Evolutionary conservation across 2,797 vertebrate species (phyloP), one percentile per base, ranked within the genome.

Genomic region (Epinephelus malabaricus): DNA sequence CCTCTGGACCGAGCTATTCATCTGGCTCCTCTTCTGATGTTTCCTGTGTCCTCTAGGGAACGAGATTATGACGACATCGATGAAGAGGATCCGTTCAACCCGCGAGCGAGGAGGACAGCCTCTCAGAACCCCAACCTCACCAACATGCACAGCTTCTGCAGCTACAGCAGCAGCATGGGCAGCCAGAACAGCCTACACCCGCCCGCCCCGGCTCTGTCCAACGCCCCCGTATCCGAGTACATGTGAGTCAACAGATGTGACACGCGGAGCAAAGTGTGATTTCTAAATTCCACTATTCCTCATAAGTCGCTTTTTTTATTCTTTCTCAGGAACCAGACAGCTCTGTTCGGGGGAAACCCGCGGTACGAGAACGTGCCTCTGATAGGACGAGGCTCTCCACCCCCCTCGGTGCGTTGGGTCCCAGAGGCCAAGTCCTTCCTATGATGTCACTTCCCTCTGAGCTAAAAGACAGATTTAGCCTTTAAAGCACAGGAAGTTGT

Each of bases 301-400:
- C 70, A 43, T 75, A 5, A 84, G 3, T 2, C 14, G 1, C n/a
- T 17, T 67, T 4, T 78, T 7, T 63, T 34, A 0, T 18, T 70
- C 47, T 46, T 45, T 69, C 70, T 0, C 93, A 99, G 98, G 97
- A 99, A 98, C 94, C 97, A 98, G 72, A 94, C 97, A 0, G 94
- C 94, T 74, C 96, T 99, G 74, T 99, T 99, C 0, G 97, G 98
- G 6, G 97, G 98, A 66, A 98, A 97, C 78, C 97, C 97, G 0
- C 97, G 98, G 73, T 98, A 97, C 1, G 98, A 99, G 92, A 99
- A 98, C 4, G 97, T 97, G 69, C 98, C 98, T 2, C 96, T 99
- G 89, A 99, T 99, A 18, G 97, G 97, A 85, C 95, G 98, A 93
- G 97, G 97, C 68, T 96, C 96, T 56, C 98, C 97, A 2, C 98